These are phyloP conservation scores for Silurus lanzhouensis DNA, from an alignment of 2,797 vertebrate genomes.

Conservation along the genomic window DNA sequence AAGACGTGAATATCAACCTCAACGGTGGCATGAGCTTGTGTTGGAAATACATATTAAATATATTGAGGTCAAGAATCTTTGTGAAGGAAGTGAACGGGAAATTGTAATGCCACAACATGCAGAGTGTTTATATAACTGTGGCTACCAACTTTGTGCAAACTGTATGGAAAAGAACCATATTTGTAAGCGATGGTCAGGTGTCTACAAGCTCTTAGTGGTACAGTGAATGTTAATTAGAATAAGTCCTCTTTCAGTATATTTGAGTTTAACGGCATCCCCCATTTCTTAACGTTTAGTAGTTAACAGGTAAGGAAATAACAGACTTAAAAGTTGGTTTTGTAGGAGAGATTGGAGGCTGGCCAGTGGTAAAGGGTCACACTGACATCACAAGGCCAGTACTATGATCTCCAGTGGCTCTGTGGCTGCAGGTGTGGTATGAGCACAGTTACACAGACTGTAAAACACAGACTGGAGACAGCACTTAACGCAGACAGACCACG, in stretches of 20 bases:
- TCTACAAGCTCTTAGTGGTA: not conserved
- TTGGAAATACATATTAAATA: not conserved
- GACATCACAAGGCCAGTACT: slow-evolving; percentile 93
- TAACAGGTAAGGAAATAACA: not conserved
- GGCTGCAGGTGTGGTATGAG: slow-evolving; percentile 85
- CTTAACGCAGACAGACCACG: slow-evolving; percentile 81
- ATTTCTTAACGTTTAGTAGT: not conserved
- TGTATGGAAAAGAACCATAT: no score
- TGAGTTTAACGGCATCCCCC: not conserved
- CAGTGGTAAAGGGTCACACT: slow-evolving; percentile 74
- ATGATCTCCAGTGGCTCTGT: slow-evolving; percentile 88
- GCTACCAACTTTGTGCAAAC: no score
- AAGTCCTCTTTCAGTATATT: not conserved
- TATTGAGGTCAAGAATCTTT: not conserved
- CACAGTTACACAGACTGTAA: slow-evolving; percentile 75
- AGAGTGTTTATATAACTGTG: not conserved
- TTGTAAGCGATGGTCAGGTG: not conserved
- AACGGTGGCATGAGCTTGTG: not conserved
- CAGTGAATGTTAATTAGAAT: not conserved
- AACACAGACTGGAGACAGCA: slow-evolving; percentile 77
- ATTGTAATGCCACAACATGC: not conserved
- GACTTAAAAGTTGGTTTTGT: slow-evolving; percentile 57
- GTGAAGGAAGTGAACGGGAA: not conserved
- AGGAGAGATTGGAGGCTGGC: slow-evolving; percentile 81
- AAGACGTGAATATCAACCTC: not conserved